phyloP scores from a whole-genome alignment of 2,113 vertebrate genomes.

The Lota lota region DNA sequence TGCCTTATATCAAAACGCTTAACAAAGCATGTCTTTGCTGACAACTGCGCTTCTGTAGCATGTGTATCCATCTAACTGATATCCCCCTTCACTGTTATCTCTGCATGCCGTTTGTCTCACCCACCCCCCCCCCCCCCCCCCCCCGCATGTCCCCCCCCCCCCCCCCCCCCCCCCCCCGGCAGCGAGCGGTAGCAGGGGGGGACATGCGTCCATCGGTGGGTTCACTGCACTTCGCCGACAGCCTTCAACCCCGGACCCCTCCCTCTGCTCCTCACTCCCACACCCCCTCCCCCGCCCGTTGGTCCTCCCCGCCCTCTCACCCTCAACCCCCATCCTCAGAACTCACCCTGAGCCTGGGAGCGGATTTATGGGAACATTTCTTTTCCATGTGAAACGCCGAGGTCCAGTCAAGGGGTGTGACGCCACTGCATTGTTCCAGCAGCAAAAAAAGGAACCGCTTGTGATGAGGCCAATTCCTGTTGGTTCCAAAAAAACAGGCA shows the following conservation, averaged over 20 bases:
- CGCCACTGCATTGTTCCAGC: slow-evolving; percentile 78
- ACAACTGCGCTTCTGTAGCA: too few species aligned
- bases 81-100: too few species aligned
- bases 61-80: too few species aligned
- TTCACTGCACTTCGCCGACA: slow-evolving; percentile 40
- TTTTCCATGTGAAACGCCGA: slow-evolving; percentile 80
- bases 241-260: slow-evolving; percentile 10
- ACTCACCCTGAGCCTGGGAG: slow-evolving; percentile 75
- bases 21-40: too few species aligned
- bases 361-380: slow-evolving; percentile 77
- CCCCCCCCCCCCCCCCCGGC: too few species aligned
- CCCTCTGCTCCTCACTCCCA: too few species aligned
- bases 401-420: slow-evolving; percentile 78
- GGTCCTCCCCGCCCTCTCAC: slow-evolving; percentile 60
- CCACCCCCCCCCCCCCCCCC: too few species aligned
- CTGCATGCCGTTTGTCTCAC: too few species aligned
- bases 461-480: slow-evolving; percentile 80
- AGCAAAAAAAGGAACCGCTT: slow-evolving; percentile 80
- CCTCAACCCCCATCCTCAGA: slow-evolving; percentile 66
- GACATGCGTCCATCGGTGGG: slow-evolving; percentile 59
- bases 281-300: slow-evolving; percentile 48
- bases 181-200: slow-evolving; percentile 13
- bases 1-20: too few species aligned
- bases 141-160: too few species aligned
- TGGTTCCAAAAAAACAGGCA: slow-evolving; percentile 79